Percentiles rank a stretch among this genome's conserved stretches.
These are phyloP conservation scores for Drosophila repleta DNA, from an alignment of 1,140 invertebrate genomes.

Conservation along the genomic window DNA sequence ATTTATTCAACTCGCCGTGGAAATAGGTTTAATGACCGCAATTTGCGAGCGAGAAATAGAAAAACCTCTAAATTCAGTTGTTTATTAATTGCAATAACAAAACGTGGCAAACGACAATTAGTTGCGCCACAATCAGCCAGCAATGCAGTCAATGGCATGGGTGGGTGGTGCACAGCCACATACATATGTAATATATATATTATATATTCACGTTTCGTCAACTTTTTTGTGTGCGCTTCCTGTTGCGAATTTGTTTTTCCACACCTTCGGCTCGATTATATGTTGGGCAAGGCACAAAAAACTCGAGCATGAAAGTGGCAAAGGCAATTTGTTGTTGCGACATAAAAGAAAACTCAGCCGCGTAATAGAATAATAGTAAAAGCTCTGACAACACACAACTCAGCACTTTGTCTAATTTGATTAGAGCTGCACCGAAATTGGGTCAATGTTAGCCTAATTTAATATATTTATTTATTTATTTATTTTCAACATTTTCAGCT, in stretches of 20 bases:
- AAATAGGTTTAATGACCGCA: slow-evolving; percentile 82
- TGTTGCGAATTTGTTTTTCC: slow-evolving; percentile 64
- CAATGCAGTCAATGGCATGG: slow-evolving; percentile 42
- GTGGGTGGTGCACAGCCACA: not conserved
- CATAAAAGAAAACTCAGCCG: slow-evolving; percentile 23
- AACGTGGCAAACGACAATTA: slow-evolving; percentile 73
- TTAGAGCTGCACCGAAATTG: slow-evolving; percentile 46
- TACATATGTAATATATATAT: not conserved
- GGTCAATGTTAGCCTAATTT: slow-evolving; percentile 76
- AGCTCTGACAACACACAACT: slow-evolving; percentile 33
- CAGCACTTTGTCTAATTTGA: slow-evolving; percentile 56
- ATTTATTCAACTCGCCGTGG: slow-evolving; percentile 64
- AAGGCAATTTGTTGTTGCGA: slow-evolving; percentile 40
- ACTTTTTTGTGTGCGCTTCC: slow-evolving; percentile 49
- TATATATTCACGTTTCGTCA: slow-evolving; percentile 45
- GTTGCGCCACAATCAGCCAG: slow-evolving; percentile 68
- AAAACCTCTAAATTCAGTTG: slow-evolving; percentile 50
- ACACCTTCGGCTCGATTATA: slow-evolving; percentile 52
- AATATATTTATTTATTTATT: slow-evolving; percentile 35
- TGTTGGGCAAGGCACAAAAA: slow-evolving; percentile 64
- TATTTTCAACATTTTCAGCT: not conserved
- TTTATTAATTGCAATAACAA: slow-evolving; percentile 80
- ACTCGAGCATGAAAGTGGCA: slow-evolving; percentile 65
- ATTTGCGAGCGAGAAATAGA: slow-evolving; percentile 54
- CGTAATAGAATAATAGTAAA: slow-evolving; percentile 35